Conservation (phyloP, 2,888 invertebrate species). For the Hypomecis atomaria region DNA sequence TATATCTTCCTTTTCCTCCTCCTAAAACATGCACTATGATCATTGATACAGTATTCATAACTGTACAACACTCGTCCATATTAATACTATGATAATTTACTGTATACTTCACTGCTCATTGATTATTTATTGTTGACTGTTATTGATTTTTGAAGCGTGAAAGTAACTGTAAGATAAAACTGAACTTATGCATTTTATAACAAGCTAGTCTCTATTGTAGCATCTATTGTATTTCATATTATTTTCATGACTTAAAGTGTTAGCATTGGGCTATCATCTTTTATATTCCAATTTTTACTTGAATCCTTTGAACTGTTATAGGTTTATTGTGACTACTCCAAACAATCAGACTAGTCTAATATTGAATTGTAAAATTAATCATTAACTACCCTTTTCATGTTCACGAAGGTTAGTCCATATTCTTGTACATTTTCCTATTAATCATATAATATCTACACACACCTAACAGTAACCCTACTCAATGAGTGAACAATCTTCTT, state of each 20-base stretch:
- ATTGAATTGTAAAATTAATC: neutral
- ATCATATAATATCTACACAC: neutral
- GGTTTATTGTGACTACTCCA: no score
- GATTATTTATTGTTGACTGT: constrained; percentile 58
- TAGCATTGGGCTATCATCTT: neutral
- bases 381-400: neutral
- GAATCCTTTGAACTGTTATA: no score
- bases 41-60: constrained; percentile 47
- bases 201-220: constrained; percentile 1
- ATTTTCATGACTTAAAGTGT: neutral
- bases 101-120: constrained; percentile 49
- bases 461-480: neutral
- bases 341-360: no score
- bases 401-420: neutral
- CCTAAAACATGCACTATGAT: constrained; percentile 30
- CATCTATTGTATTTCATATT: neutral
- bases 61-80: constrained; percentile 46
- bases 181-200: constrained; percentile 2
- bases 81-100: constrained; percentile 49
- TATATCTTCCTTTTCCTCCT: constrained; percentile 20
- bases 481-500: neutral
- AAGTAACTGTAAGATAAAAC: constrained; percentile 54
- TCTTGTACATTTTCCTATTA: neutral
- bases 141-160: constrained; percentile 65
- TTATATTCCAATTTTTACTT: no score